Evolutionary conservation across 2,888 invertebrate genomes (phyloP).

Genomic region (Chirona hameri): DNA sequence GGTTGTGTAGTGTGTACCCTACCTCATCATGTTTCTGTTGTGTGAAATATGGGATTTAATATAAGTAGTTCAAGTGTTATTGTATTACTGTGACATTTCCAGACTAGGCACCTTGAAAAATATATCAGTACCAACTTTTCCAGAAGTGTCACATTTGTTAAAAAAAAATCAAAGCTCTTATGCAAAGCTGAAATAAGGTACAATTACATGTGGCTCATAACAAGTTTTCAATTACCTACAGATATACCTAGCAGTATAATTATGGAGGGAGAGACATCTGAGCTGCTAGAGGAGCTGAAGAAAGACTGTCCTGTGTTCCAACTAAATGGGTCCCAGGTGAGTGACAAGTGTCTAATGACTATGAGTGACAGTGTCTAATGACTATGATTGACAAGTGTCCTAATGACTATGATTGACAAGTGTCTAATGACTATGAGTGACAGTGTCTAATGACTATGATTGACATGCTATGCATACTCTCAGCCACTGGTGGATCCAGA

Average conservation of each 20-base stretch:
- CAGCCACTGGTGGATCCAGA: too few relatives aligned
- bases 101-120: too few relatives aligned
- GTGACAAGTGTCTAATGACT: too few relatives aligned
- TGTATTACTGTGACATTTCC: background rate
- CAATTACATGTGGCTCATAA: too few relatives aligned
- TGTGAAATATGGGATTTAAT: background rate
- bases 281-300: background rate
- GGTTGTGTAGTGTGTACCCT: too few relatives aligned
- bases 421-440: too few relatives aligned
- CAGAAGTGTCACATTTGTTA: background rate
- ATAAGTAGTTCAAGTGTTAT: background rate
- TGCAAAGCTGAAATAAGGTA: background rate
- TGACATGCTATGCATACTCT: too few relatives aligned
- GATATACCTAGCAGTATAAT: background rate
- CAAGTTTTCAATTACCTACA: background rate
- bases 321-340: background rate
- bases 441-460: too few relatives aligned
- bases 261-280: background rate
- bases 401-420: too few relatives aligned
- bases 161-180: background rate
- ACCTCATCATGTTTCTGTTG: background rate
- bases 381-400: too few relatives aligned
- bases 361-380: too few relatives aligned
- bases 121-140: background rate
- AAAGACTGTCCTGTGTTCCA: slow-evolving; percentile 32